Evolutionary conservation across 2,888 invertebrate genomes (phyloP).

Genomic region (Pseudococcus jackbeardsleyi): DNA sequence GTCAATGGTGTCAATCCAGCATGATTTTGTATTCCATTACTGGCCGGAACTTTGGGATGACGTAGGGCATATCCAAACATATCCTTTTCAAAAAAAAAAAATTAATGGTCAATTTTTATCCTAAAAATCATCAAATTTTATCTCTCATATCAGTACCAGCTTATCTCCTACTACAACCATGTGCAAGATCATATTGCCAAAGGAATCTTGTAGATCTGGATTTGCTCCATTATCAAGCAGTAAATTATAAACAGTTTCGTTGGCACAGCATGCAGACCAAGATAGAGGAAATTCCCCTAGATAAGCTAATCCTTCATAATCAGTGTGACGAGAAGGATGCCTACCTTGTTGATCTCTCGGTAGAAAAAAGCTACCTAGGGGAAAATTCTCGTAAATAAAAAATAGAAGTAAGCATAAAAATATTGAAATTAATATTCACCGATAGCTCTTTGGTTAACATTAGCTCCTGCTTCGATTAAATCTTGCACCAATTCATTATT

Average conservation of each 20-base stretch:
- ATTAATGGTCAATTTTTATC: neutral
- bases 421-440: slow-evolving; percentile 73
- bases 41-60: slow-evolving; percentile 93
- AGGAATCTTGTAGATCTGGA: slow-evolving; percentile 95
- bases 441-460: slow-evolving; percentile 92
- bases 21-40: slow-evolving; percentile 89
- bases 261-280: slow-evolving; percentile 97
- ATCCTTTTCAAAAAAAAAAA: slow-evolving; percentile 75
- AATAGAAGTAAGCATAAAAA: neutral
- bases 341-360: slow-evolving; percentile 93
- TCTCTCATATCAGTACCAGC: slow-evolving; percentile 75
- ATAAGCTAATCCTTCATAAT: slow-evolving; percentile 97
- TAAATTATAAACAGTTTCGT: slow-evolving; percentile 96
- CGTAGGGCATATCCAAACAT: slow-evolving; percentile 98
- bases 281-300: slow-evolving; percentile 97
- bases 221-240: slow-evolving; percentile 92
- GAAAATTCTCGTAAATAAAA: neutral
- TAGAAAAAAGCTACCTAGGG: slow-evolving; percentile 87
- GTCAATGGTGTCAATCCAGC: slow-evolving; percentile 95
- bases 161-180: slow-evolving; percentile 99
- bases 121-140: neutral
- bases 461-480: slow-evolving; percentile 91
- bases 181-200: slow-evolving; percentile 99
- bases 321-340: slow-evolving; percentile 84
- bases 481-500: slow-evolving; percentile 96